These are phyloP conservation scores for Subanguina moxae DNA, from an alignment of 1,140 invertebrate genomes.

Conservation along the genomic window DNA sequence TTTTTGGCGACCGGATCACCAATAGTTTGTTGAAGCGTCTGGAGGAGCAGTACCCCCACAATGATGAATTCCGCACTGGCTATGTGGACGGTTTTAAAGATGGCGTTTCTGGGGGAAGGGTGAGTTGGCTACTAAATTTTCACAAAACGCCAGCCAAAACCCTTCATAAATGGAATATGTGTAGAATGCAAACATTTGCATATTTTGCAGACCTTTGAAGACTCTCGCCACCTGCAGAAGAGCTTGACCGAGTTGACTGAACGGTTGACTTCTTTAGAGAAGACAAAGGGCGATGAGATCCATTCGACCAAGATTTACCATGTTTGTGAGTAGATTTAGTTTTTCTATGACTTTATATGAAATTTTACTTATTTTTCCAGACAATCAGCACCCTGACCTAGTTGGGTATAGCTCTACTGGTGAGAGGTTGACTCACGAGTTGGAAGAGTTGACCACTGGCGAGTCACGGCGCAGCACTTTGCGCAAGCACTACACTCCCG, in stretches of 20 bases:
- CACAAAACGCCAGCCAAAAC: no score
- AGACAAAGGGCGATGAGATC: conserved; percentile 56
- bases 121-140: conserved; percentile 6
- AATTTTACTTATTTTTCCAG: conserved; percentile 29
- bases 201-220: conserved; percentile 40
- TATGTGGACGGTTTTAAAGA: conserved; percentile 60
- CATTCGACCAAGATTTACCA: conserved; percentile 59
- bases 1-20: conserved; percentile 55
- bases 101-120: conserved; percentile 43
- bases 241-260: conserved; percentile 58
- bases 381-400: conserved; percentile 53
- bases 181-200: background rate
- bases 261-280: conserved; percentile 51
- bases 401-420: conserved; percentile 39
- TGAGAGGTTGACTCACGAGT: conserved; percentile 50
- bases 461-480: conserved; percentile 54
- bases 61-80: conserved; percentile 57
- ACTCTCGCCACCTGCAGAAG: conserved; percentile 51
- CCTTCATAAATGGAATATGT: no score
- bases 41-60: conserved; percentile 58
- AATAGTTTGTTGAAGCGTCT: conserved; percentile 49
- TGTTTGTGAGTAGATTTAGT: conserved; percentile 48
- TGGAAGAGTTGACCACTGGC: conserved; percentile 51
- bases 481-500: conserved; percentile 56
- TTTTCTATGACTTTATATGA: background rate